Conservation (phyloP, 2,113 vertebrate species). For the Bubo scandiacus region DNA sequence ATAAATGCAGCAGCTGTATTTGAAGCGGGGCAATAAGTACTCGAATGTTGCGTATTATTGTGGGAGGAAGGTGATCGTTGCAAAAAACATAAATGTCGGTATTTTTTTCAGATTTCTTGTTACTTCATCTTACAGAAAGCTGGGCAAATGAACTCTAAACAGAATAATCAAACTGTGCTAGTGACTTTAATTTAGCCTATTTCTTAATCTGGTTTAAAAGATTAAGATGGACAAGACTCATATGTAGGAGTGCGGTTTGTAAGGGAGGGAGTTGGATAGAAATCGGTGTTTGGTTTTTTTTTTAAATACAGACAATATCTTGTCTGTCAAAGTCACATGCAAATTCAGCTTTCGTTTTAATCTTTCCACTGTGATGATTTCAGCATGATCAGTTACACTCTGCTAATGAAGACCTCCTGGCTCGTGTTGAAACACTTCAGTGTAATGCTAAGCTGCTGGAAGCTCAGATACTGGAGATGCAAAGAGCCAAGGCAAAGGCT, state of each 20-base stretch:
- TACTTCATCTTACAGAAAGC: neutral
- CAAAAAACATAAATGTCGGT: neutral
- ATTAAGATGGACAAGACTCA: neutral
- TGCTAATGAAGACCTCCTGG: slow-evolving; percentile 85
- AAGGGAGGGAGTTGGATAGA: neutral
- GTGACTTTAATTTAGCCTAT: neutral
- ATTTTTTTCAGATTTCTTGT: neutral
- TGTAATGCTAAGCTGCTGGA: slow-evolving; percentile 84
- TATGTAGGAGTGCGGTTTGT: neutral
- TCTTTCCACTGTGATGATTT: neutral
- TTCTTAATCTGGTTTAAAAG: neutral
- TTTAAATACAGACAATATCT: neutral
- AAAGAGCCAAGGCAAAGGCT: slow-evolving; percentile 75
- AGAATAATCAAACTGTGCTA: neutral
- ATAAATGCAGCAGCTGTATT: neutral
- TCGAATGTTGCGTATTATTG: neutral
- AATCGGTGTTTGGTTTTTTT: neutral
- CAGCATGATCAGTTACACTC: slow-evolving; percentile 83
- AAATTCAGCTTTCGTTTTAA: neutral
- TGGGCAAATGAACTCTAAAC: neutral
- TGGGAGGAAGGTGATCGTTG: neutral
- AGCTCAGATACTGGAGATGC: slow-evolving; percentile 83
- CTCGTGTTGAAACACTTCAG: slow-evolving; percentile 82
- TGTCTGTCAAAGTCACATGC: neutral
- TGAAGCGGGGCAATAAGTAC: neutral